phyloP scores from a whole-genome alignment of 2,113 vertebrate species.

The Mus musculus region DNA sequence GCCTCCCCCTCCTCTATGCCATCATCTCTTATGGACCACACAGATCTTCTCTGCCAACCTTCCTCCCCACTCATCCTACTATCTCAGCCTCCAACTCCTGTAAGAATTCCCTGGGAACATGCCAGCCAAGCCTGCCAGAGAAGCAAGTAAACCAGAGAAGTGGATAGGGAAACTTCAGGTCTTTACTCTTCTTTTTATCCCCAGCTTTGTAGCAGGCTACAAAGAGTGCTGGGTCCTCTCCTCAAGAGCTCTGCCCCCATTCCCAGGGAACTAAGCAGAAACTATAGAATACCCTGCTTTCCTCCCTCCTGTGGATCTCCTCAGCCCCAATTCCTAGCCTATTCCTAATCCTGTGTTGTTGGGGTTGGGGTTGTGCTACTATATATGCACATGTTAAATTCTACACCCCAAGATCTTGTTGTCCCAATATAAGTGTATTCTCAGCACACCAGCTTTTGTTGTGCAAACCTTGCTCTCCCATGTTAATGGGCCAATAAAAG shows the following conservation, averaged over 20 bases:
- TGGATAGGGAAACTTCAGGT: not conserved
- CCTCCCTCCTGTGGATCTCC: not conserved
- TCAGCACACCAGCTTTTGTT: too few relatives aligned
- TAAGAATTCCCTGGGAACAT: not conserved
- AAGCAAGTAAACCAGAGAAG: not conserved
- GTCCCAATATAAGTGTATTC: too few relatives aligned
- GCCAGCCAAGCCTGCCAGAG: not conserved
- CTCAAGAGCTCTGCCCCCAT: not conserved
- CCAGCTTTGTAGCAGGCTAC: not conserved
- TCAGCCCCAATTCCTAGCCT: not conserved
- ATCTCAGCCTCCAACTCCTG: not conserved
- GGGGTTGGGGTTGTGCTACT: too few relatives aligned
- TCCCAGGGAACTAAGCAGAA: not conserved
- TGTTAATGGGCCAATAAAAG: too few relatives aligned
- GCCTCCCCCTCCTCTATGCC: not conserved
- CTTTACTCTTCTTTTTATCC: not conserved
- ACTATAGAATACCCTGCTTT: not conserved
- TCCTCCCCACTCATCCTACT: not conserved
- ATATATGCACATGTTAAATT: too few relatives aligned
- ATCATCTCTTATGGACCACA: not conserved
- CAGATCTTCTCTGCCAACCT: not conserved
- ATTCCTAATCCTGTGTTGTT: not conserved
- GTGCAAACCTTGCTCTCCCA: too few relatives aligned
- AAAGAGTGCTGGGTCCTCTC: not conserved
- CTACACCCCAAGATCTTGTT: too few relatives aligned